Conservation (phyloP, 1,140 invertebrate species). For the Atta colombica region DNA sequence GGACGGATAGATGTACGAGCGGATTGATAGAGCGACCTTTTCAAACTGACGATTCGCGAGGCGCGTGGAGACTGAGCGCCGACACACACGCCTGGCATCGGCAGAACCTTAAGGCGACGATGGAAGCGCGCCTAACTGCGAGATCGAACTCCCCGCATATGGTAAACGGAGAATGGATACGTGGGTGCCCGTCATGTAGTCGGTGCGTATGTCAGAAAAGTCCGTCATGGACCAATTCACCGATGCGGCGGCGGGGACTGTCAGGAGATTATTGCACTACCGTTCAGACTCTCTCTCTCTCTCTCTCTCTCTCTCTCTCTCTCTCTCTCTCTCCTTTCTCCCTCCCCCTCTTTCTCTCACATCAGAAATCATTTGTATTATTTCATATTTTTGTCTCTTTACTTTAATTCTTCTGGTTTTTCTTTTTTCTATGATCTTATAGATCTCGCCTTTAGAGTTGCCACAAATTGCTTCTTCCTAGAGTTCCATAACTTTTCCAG, state of each 20-base stretch:
- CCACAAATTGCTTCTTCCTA: too few species aligned
- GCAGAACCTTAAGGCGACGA: conserved; percentile 71
- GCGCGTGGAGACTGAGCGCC: conserved; percentile 77
- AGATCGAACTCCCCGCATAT: conserved; percentile 82
- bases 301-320: background rate
- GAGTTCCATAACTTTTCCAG: too few species aligned
- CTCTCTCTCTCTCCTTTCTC: too few species aligned
- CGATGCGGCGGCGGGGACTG: background rate
- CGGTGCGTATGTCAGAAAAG: conserved; percentile 56
- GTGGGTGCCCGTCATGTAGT: conserved; percentile 81
- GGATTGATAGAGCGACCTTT: conserved; percentile 52
- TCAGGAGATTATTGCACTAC: background rate
- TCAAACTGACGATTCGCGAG: conserved; percentile 76
- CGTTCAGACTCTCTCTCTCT: background rate
- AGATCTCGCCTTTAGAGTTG: too few species aligned
- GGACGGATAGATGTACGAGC: conserved; percentile 33
- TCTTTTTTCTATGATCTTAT: too few species aligned
- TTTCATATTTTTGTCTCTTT: too few species aligned
- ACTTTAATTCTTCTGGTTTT: too few species aligned
- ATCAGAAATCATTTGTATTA: too few species aligned
- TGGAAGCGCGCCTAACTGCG: conserved; percentile 64
- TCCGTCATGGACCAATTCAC: conserved; percentile 59
- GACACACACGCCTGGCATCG: conserved; percentile 72
- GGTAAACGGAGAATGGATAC: conserved; percentile 80
- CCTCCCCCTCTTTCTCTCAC: background rate